Base-by-base conservation (phyloP, 2,113 vertebrate genomes). In the Mus spicilegus region DNA sequence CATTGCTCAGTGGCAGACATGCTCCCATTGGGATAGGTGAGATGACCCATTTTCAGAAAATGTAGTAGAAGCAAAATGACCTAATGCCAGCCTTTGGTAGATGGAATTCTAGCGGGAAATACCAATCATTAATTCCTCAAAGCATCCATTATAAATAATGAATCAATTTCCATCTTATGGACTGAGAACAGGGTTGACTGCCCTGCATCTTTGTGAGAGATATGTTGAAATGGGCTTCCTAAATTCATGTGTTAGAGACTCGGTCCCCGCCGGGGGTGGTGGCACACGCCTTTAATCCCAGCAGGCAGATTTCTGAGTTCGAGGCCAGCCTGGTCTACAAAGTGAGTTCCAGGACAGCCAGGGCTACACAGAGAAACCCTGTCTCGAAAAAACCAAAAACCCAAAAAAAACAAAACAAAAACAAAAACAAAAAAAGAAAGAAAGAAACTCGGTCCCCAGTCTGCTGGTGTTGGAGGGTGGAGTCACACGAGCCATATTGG, bases 141-240 rank as follows among this genome's bases (percentile, higher is more conserved):
- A 73, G 61, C 0, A 33, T 19, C 69, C 24, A 28, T 7, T 22
- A 63, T 8, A 28, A 0, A 1, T 16, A 54, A 42, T 1, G 24
- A 42, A 16, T 61, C 42, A 3, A n/a, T 58, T 70, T 87, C 51
- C 77, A 58, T 36, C 67, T 63, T 39, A 7, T 3, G 5, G 12
- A 39, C 39, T 70, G 10, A 65, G 42, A 87, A 72, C 5, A 14
- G 24, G 30, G 33, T 16, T 72, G 42, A 54, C 7, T 87, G 36
- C 9, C 86, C 12, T n/a, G 49, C 11, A 24, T 65, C 42, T 93
- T 56, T 54, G 51, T 56, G 51, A 56, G 33, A 67, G 58, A 30
- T 56, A 3, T 49, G 30, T 92, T 82, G 67, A 33, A 92, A 75
- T 5, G 30, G 19, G 22, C 42, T 78, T 58, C 24, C 69, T 39